These are phyloP conservation scores for Xestia ashworthii DNA, from an alignment of 2,888 invertebrate species.

Conservation along the genomic window DNA sequence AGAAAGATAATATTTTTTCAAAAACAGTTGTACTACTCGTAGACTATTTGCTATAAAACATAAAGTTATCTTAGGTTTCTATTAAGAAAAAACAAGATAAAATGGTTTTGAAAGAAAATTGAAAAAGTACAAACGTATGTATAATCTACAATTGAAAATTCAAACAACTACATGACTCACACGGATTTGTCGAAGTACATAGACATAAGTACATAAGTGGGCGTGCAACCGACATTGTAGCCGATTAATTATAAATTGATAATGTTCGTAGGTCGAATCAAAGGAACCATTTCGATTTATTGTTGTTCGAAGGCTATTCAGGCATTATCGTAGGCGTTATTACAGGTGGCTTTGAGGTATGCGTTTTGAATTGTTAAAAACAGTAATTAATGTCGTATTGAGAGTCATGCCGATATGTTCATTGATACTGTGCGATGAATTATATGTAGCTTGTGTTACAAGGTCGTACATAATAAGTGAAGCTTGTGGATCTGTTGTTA, in stretches of 20 bases:
- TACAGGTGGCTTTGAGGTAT: constrained; percentile 65
- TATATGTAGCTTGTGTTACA: constrained; percentile 53
- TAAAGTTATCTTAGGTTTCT: neutral
- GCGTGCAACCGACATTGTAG: constrained; percentile 44
- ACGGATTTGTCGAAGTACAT: constrained; percentile 39
- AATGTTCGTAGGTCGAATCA: constrained; percentile 68
- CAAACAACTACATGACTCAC: constrained; percentile 43
- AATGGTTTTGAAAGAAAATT: neutral
- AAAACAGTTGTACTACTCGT: neutral
- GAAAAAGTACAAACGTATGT: neutral
- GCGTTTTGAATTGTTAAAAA: constrained; percentile 67
- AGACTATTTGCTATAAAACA: neutral
- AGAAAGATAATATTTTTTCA: neutral
- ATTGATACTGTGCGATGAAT: constrained; percentile 49
- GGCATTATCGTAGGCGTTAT: constrained; percentile 58
- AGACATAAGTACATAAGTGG: constrained; percentile 43
- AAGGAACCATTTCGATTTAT: constrained; percentile 71
- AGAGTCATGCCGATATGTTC: constrained; percentile 56
- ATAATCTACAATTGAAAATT: neutral
- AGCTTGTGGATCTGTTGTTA: constrained; percentile 23
- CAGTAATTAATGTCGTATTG: constrained; percentile 71
- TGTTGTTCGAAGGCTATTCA: constrained; percentile 71
- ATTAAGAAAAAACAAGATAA: neutral
- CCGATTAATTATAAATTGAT: constrained; percentile 67
- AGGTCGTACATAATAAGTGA: constrained; percentile 48